phyloP scores from a whole-genome alignment of 1,140 invertebrate genomes.

The Aplysia californica region DNA sequence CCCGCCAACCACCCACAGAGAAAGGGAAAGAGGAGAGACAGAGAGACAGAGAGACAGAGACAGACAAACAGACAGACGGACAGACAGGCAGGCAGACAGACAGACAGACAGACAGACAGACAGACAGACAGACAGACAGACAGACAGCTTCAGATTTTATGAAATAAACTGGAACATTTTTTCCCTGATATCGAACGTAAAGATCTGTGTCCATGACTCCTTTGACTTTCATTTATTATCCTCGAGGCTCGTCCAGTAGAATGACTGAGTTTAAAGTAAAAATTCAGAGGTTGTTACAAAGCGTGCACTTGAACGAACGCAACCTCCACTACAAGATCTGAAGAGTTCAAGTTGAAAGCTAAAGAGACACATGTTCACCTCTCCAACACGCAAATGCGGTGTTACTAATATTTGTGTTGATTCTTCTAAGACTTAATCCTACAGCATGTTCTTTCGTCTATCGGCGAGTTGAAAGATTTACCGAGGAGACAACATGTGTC shows the following conservation, averaged over 20 bases:
- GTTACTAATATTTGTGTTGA: no score
- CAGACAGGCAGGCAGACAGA: background rate
- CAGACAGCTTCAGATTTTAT: background rate
- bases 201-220: no score
- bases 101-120: constrained; percentile 27
- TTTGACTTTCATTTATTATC: no score
- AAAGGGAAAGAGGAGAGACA: background rate
- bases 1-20: no score
- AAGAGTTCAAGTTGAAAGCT: no score
- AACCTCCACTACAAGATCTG: no score
- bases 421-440: no score
- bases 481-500: no score
- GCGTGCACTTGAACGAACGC: background rate
- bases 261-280: background rate
- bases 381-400: no score
- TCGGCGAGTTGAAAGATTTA: no score
- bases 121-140: background rate
- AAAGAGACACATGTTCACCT: no score
- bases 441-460: no score
- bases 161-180: background rate
- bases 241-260: background rate
- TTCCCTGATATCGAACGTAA: background rate
- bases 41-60: constrained; percentile 7
- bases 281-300: background rate
- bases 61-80: background rate